Base-by-base conservation (phyloP, 2,888 invertebrate genomes). In the Leistus spinibarbis region DNA sequence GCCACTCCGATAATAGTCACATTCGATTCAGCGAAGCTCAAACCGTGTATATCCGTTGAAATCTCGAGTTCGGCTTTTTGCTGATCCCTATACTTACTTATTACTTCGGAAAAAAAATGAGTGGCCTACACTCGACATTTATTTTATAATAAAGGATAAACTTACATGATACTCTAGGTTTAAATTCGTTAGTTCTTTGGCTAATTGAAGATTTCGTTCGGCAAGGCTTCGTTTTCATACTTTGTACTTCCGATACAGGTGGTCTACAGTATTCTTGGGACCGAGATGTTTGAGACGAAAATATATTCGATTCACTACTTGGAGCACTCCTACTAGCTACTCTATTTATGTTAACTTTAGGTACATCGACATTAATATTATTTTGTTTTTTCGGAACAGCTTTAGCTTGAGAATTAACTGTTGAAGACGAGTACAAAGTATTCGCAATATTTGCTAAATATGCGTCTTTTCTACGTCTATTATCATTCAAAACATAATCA, bases 291-390 rank as follows among this genome's bases (percentile, higher is more conserved):
- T 5, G 16, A 64, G 64, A 24, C 9, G 23, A 16, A 23, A 13
- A 22, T 20, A 22, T 20, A 23, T 23, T 64, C 9, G 64, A n/a
- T 9, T 23, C 57, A n/a, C n/a, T 19, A 63, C 13, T 20, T 22
- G 20, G 22, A 54, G 54, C 22, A 63, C 54, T 63, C 3, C 54
- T 23, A 19, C 54, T 5, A 54, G 17, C 22, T 64, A 56, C n/a
- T 56, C 19, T 16, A 23, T 40, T 56, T 70, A 60, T 5, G 17
- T 4, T 62, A n/a, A 76, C 75, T 67, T 76, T 77, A 16, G 78
- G 78, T 53, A 83, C 81, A 76, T 83, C 80, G 16, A 84, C 80
- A n/a, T 64, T 74, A 22, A 78, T 77, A 17, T 76, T 65, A 24
- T 76, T 77, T 7, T 69, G 74, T 65, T 76, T 78, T 9, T 76